Evolutionary conservation across 92 coral and sea anemone genomes (phyloP).

Genomic region (Zoanthus gigantus): DNA sequence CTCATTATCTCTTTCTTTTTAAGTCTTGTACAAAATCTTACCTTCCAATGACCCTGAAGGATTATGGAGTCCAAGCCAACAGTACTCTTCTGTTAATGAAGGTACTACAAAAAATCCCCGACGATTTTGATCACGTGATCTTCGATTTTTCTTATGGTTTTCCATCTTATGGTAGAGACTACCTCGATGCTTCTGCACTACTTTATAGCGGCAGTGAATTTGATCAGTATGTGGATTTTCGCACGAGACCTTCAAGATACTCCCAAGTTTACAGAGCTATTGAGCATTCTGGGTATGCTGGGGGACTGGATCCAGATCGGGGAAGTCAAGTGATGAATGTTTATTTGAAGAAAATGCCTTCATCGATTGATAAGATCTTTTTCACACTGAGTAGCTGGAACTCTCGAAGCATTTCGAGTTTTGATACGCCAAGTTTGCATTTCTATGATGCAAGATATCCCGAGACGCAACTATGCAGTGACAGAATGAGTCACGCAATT

Average conservation of each 20-base stretch:
- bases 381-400: conserved; percentile 73
- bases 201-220: conserved; percentile 55
- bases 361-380: conserved; percentile 59
- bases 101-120: conserved; percentile 64
- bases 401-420: conserved; percentile 56
- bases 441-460: conserved; percentile 67
- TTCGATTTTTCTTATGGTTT: conserved; percentile 74
- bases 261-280: conserved; percentile 50
- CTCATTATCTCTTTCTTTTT: neutral
- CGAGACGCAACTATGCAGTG: conserved; percentile 54
- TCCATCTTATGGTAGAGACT: conserved; percentile 51
- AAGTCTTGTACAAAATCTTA: conserved; percentile 26
- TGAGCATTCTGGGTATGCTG: conserved; percentile 59
- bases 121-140: conserved; percentile 59
- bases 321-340: conserved; percentile 59
- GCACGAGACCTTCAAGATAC: conserved; percentile 6
- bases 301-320: conserved; percentile 28
- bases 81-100: conserved; percentile 64
- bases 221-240: conserved; percentile 57
- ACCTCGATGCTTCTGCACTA: conserved; percentile 66
- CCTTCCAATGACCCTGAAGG: conserved; percentile 57
- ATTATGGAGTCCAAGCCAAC: conserved; percentile 65
- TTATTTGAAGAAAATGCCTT: conserved; percentile 50
- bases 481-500: conserved; percentile 29
- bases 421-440: conserved; percentile 56